Conservation (phyloP, 92 coral and sea anemone genomes). For the Epizoanthus rinbou region DNA sequence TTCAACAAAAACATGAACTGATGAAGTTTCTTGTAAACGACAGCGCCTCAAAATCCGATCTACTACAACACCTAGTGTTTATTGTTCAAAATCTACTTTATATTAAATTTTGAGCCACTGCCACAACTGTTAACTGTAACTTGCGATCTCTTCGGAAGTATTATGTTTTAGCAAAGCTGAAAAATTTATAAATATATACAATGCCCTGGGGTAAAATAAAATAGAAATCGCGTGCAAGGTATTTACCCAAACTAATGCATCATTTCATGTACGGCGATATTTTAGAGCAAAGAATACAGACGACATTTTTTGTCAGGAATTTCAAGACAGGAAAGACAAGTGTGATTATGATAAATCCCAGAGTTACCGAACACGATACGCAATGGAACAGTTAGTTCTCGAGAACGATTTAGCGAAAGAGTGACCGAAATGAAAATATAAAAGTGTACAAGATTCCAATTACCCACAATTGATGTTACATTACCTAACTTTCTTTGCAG, state of each 20-base stretch:
- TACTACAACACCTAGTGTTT: background rate
- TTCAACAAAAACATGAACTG: background rate
- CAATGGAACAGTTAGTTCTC: background rate
- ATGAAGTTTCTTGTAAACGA: too few species aligned
- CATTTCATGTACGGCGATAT: background rate
- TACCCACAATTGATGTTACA: too few species aligned
- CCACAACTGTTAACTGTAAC: background rate
- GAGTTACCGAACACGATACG: background rate
- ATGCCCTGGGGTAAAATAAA: constrained; percentile 11
- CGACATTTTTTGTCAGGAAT: background rate
- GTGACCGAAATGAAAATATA: background rate
- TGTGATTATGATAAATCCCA: background rate
- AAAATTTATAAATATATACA: background rate
- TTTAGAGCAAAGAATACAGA: background rate
- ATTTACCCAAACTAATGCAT: background rate
- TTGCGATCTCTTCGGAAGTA: background rate
- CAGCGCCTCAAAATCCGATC: constrained; percentile 6
- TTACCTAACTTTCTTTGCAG: background rate
- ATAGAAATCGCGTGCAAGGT: constrained; percentile 6
- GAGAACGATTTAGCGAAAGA: background rate
- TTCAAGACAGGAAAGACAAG: background rate
- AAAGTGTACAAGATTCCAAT: background rate
- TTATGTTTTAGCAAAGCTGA: background rate
- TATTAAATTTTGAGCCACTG: background rate
- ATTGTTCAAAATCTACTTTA: background rate